A percentile compares a stretch with the other conserved stretches of the same genome.
Conservation (phyloP, 1,140 invertebrate species). For the Apis laboriosa region DNA sequence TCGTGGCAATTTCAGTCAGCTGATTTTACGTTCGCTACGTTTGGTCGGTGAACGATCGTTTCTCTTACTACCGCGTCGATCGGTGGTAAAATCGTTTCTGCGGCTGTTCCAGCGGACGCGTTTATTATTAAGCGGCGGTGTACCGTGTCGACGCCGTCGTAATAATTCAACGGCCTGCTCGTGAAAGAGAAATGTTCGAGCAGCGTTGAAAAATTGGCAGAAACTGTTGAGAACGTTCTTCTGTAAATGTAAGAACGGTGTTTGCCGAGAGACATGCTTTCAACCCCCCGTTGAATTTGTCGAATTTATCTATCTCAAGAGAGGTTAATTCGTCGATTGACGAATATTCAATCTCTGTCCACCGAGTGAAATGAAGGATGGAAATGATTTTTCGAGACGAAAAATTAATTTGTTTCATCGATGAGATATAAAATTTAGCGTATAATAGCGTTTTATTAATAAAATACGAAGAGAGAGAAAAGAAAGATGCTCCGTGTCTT, state of each 20-base stretch:
- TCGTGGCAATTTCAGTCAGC: not conserved
- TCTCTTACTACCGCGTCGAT: not conserved
- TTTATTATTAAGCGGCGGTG: conserved; percentile 21
- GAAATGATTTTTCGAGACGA: no score
- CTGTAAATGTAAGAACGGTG: not conserved
- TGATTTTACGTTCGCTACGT: conserved; percentile 11
- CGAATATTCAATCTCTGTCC: no score
- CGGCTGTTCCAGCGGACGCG: not conserved
- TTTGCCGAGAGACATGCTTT: no score
- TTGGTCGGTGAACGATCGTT: not conserved
- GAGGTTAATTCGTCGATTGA: no score
- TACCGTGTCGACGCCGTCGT: not conserved
- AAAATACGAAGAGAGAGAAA: no score
- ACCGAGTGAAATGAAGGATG: no score
- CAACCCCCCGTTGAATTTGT: not conserved
- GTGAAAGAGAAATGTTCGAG: conserved; percentile 21
- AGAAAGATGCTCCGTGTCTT: no score
- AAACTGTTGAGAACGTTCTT: no score
- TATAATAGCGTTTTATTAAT: no score
- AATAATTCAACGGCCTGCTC: conserved; percentile 1
- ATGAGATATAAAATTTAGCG: no score
- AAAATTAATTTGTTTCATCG: no score
- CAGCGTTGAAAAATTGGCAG: not conserved
- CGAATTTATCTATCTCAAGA: no score
- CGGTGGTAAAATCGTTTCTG: not conserved